Evolutionary conservation across 2,888 invertebrate genomes (phyloP).

Genomic region (Sinelater perroti): DNA sequence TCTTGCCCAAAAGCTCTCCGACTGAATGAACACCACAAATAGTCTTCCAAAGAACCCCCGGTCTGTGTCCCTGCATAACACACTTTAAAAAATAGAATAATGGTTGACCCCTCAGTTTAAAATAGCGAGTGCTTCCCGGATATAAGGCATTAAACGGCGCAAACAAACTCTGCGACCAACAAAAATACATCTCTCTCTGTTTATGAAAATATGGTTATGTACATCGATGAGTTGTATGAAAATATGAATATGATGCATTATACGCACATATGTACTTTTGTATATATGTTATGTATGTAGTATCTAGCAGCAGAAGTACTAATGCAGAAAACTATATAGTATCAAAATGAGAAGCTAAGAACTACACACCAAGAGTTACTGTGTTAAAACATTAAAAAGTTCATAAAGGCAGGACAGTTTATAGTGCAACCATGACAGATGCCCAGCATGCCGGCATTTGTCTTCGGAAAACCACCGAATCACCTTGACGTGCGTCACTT

Average conservation of each 20-base stretch:
- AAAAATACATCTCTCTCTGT: constrained; percentile 60
- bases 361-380: constrained; percentile 58
- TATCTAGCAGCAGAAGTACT: constrained; percentile 42
- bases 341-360: constrained; percentile 60
- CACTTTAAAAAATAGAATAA: constrained; percentile 24
- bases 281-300: constrained; percentile 38
- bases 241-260: constrained; percentile 51
- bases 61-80: neutral
- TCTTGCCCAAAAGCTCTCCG: neutral
- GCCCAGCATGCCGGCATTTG: constrained; percentile 51
- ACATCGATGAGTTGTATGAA: constrained; percentile 52
- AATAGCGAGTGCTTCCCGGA: constrained; percentile 54
- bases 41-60: neutral
- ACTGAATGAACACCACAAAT: constrained; percentile 1
- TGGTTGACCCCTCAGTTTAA: constrained; percentile 45
- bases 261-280: constrained; percentile 33
- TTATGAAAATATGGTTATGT: constrained; percentile 60
- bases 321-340: constrained; percentile 56
- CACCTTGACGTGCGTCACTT: constrained; percentile 46
- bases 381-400: constrained; percentile 39
- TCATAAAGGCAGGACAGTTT: constrained; percentile 58
- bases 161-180: constrained; percentile 52
- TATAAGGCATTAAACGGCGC: constrained; percentile 57
- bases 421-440: constrained; percentile 54
- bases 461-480: constrained; percentile 49